These are phyloP conservation scores for Taenioides sp. DNA, from an alignment of 2,797 vertebrate genomes.

Conservation along the genomic window DNA sequence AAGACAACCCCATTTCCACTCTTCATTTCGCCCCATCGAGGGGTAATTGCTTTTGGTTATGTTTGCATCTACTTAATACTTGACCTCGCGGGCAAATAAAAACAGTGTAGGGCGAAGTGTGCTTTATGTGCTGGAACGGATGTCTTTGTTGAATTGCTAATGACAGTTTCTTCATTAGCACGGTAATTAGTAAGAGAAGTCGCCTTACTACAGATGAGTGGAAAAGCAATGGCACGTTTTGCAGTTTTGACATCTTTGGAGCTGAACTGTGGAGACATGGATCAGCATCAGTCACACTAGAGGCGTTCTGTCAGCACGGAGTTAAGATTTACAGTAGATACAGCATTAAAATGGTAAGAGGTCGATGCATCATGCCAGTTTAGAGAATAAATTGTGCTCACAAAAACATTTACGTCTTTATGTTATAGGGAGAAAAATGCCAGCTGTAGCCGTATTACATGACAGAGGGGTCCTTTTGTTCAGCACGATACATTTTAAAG, in stretches of 20 bases:
- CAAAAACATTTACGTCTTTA: background rate
- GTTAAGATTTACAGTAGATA: background rate
- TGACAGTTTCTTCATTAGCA: slow-evolving; percentile 57
- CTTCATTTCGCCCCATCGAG: slow-evolving; percentile 15
- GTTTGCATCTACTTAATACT: slow-evolving; percentile 32
- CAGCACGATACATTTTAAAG: too few relatives aligned
- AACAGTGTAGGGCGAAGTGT: slow-evolving; percentile 36
- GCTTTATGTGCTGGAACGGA: slow-evolving; percentile 52
- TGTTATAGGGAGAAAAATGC: background rate
- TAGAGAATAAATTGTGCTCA: background rate
- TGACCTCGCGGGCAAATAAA: slow-evolving; percentile 44
- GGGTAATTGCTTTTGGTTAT: slow-evolving; percentile 41
- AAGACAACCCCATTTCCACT: slow-evolving; percentile 18
- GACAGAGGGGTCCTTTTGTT: too few relatives aligned
- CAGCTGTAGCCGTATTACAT: too few relatives aligned
- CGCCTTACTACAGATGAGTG: slow-evolving; percentile 35
- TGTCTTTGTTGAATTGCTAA: slow-evolving; percentile 45
- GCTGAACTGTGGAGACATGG: background rate
- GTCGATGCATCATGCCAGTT: background rate
- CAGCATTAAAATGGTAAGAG: background rate
- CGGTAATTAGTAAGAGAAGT: slow-evolving; percentile 52
- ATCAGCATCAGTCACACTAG: slow-evolving; percentile 7
- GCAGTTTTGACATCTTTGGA: slow-evolving; percentile 28
- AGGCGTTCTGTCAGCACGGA: background rate
- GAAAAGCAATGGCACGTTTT: slow-evolving; percentile 39